phyloP scores from a whole-genome alignment of 1,140 invertebrate species.

The Thaumatotibia leucotreta region DNA sequence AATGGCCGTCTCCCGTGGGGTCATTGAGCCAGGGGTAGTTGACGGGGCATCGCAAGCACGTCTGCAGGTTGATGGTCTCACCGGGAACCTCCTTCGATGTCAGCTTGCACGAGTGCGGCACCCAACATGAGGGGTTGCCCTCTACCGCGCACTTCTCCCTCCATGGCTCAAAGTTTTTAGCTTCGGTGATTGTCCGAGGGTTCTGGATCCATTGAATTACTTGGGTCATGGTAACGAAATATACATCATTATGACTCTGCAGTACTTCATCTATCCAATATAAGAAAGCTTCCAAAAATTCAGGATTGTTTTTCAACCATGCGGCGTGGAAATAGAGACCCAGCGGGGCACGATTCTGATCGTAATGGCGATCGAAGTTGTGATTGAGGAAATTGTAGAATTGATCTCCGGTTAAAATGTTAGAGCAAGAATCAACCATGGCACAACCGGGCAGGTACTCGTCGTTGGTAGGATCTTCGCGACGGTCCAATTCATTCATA shows the following conservation, averaged over 20 bases:
- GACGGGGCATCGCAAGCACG: conserved; percentile 93
- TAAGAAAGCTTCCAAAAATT: conserved; percentile 94
- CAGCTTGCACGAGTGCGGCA: conserved; percentile 92
- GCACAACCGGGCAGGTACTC: conserved; percentile 95
- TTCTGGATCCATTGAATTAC: conserved; percentile 98
- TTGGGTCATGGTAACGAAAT: conserved; percentile 98
- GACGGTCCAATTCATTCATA: conserved; percentile 96
- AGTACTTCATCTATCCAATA: conserved; percentile 97
- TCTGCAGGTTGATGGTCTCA: conserved; percentile 94
- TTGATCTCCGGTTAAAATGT: conserved; percentile 94
- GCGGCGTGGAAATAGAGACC: conserved; percentile 97
- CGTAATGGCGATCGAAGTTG: conserved; percentile 97
- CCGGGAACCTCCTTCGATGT: conserved; percentile 95
- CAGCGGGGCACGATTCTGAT: conserved; percentile 94
- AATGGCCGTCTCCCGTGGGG: conserved; percentile 93
- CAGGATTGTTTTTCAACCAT: conserved; percentile 96
- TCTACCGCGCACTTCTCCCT: conserved; percentile 93
- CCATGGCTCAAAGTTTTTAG: conserved; percentile 96
- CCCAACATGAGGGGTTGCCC: conserved; percentile 88
- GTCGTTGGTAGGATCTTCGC: conserved; percentile 94
- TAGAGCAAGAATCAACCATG: conserved; percentile 97
- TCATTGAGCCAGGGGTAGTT: conserved; percentile 97
- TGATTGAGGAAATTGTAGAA: conserved; percentile 97
- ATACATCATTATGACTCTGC: conserved; percentile 92
- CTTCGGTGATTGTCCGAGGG: conserved; percentile 88